Percentiles rank a stretch among this genome's conserved stretches.
Evolutionary conservation across 2,888 invertebrate species (phyloP).

Genomic region (Idaea dimidiata): DNA sequence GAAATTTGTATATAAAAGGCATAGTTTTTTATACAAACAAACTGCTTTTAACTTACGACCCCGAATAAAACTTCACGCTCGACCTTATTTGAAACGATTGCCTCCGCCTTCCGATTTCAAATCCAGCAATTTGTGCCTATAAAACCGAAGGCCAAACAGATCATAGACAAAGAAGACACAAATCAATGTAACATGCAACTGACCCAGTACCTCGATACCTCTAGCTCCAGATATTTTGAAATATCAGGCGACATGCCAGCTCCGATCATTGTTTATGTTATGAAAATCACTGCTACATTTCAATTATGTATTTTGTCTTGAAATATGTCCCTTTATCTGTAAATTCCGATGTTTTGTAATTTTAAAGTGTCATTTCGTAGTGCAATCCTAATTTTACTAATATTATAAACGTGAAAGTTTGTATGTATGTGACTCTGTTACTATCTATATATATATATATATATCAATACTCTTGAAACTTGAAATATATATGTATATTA

Average conservation of each 20-base stretch:
- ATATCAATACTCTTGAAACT: too few relatives aligned
- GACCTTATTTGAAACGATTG: slow-evolving; percentile 38
- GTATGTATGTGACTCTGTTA: too few relatives aligned
- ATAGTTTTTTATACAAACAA: neutral
- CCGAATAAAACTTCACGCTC: slow-evolving; percentile 29
- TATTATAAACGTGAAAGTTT: too few relatives aligned
- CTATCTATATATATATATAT: too few relatives aligned
- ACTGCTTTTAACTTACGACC: neutral
- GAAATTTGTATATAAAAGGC: too few relatives aligned
- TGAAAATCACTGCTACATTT: neutral
- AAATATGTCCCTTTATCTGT: neutral
- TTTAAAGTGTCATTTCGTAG: neutral
- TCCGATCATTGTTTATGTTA: neutral
- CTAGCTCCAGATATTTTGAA: neutral
- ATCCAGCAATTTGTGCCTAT: slow-evolving; percentile 60
- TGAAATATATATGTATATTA: too few relatives aligned
- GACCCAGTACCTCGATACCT: neutral
- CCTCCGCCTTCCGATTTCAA: slow-evolving; percentile 38
- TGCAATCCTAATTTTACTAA: too few relatives aligned
- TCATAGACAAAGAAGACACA: slow-evolving; percentile 32
- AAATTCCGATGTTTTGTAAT: neutral
- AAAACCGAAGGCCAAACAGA: slow-evolving; percentile 57
- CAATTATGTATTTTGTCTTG: neutral
- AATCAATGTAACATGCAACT: slow-evolving; percentile 23
- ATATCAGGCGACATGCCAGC: neutral